Base-by-base conservation (phyloP, 92 coral and sea anemone genomes). In the Virgularia gustaviana region DNA sequence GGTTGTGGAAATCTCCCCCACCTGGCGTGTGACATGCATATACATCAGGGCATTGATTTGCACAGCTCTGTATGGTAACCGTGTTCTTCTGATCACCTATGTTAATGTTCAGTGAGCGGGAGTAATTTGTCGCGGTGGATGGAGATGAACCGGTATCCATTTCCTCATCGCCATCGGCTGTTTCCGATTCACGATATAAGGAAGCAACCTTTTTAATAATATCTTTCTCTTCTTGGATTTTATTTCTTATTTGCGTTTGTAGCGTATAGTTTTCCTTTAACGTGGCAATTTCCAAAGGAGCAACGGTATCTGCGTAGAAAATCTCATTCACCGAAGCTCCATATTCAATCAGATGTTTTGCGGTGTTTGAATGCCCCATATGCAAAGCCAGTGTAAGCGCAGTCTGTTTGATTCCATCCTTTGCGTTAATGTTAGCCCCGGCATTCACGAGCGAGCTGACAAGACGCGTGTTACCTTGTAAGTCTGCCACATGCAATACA, bases 51-150 rank as follows among this genome's bases (percentile, higher is more conserved):
- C 76, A 51, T 19, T 30, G 20, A 52, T 51, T 51, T 35, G 49
- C 41, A 70, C 76, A 70, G 16, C 61, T 32, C 13, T 47, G 76
- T 6, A 70, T 20, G 6, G 42, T 45, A 1, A 70, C 76, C 4
- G 76, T 70, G 41, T 70, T 70, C 27, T 70, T 49, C 42, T 70
- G 76, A 39, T 70, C 76, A 1, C 76, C 76, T 0, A 70, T 61
- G 6, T 70, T 70, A 13, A 70, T 70, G 25, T 70, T 70, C n/a
- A n/a, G n/a, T n/a, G n/a, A n/a, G n/a, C n/a, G n/a, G 1, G 53
- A 64, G 49, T 42, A 30, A 7, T n/a, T n/a, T n/a, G n/a, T n/a
- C n/a, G n/a, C n/a, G n/a, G n/a, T n/a, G n/a, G n/a, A n/a, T n/a
- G n/a, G n/a, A n/a, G n/a, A n/a, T n/a, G n/a, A n/a, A n/a, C n/a